phyloP scores from a whole-genome alignment of 2,797 vertebrate species.

The Botia kubotai region DNA sequence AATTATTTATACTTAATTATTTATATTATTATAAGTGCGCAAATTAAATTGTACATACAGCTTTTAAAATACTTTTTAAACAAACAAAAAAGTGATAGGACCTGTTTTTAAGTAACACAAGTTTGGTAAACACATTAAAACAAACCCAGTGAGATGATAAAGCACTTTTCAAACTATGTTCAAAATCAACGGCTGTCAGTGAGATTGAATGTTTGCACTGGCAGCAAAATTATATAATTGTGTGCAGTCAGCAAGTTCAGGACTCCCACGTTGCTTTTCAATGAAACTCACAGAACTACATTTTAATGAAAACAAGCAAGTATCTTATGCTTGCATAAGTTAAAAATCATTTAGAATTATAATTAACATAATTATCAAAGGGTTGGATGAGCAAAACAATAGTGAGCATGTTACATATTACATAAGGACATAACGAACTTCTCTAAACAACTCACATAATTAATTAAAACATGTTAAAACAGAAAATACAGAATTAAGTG shows the following conservation, averaged over 20 bases:
- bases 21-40: too few species aligned
- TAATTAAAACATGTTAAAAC: background rate
- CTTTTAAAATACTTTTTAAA: too few species aligned
- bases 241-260: constrained; percentile 14
- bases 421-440: background rate
- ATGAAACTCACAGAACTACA: constrained; percentile 39
- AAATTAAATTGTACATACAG: too few species aligned
- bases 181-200: constrained; percentile 45
- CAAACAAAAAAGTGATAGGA: too few species aligned
- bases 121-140: background rate
- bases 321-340: background rate
- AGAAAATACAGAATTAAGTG: background rate
- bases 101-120: too few species aligned
- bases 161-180: constrained; percentile 2
- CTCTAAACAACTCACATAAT: too few species aligned
- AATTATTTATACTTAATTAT: background rate
- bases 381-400: background rate
- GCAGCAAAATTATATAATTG: constrained; percentile 38
- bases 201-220: constrained; percentile 35
- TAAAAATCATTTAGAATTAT: constrained; percentile 31
- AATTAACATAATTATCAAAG: background rate
- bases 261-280: constrained; percentile 20
- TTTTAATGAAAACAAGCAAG: constrained; percentile 28
- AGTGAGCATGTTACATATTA: background rate
- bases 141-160: background rate